Evolutionary conservation across 2,888 invertebrate species (phyloP).

Genomic region (Pherbina coryleti): DNA sequence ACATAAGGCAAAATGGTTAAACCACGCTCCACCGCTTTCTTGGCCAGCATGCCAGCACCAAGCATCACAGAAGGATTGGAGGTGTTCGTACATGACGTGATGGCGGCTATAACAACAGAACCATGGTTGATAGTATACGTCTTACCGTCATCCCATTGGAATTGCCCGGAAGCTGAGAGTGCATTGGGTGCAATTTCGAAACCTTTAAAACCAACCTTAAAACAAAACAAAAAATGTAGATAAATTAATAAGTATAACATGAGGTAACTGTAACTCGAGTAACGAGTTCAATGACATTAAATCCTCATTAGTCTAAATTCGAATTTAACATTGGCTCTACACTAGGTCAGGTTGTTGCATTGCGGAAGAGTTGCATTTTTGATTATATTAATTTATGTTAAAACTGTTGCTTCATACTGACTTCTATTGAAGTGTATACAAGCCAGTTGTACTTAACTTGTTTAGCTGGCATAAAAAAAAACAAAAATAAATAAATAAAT

Average conservation of each 20-base stretch:
- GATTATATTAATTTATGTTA: not conserved
- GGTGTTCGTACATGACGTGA: slow-evolving; percentile 98
- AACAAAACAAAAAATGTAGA: slow-evolving; percentile 36
- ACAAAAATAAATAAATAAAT: no score
- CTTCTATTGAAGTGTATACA: not conserved
- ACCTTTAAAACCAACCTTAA: slow-evolving; percentile 91
- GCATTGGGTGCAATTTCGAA: slow-evolving; percentile 82
- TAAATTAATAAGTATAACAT: slow-evolving; percentile 28
- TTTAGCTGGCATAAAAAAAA: no score
- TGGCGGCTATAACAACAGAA: slow-evolving; percentile 96
- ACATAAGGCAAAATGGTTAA: slow-evolving; percentile 91
- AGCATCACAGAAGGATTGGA: slow-evolving; percentile 99
- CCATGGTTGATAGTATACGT: slow-evolving; percentile 88
- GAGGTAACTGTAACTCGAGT: not conserved
- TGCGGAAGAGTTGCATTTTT: slow-evolving; percentile 50
- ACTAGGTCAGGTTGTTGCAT: slow-evolving; percentile 59
- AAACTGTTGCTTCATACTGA: not conserved
- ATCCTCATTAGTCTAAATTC: slow-evolving; percentile 1
- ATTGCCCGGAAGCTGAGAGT: slow-evolving; percentile 76
- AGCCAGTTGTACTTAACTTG: not conserved
- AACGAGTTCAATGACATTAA: slow-evolving; percentile 46
- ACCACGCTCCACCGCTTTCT: slow-evolving; percentile 93
- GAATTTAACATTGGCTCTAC: slow-evolving; percentile 12
- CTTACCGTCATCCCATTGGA: slow-evolving; percentile 82
- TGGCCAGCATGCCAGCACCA: slow-evolving; percentile 93